phyloP scores from a whole-genome alignment of 2,888 invertebrate species.

The Lasioglossum figueresi region DNA sequence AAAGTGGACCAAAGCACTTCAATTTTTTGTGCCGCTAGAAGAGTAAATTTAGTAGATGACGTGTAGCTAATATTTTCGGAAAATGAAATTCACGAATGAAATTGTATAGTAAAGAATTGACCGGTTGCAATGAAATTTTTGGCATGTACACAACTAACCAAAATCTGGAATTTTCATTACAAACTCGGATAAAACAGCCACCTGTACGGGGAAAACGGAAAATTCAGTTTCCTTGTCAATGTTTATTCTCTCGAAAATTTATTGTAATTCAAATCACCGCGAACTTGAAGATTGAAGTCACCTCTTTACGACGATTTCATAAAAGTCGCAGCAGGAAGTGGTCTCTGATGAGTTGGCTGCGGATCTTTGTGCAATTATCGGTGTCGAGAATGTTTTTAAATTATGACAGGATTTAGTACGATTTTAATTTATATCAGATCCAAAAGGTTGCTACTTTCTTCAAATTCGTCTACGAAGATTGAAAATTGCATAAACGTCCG shows the following conservation, averaged over 20 bases:
- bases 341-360: not conserved
- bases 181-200: not conserved
- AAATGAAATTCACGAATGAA: not conserved
- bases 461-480: too few species aligned
- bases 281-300: not conserved
- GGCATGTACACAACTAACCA: too few species aligned
- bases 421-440: too few species aligned
- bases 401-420: too few species aligned
- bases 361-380: too few species aligned
- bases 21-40: not conserved
- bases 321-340: not conserved
- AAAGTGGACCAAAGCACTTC: not conserved
- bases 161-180: too few species aligned
- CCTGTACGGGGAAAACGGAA: not conserved
- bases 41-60: not conserved
- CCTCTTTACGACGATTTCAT: not conserved
- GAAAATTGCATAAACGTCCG: too few species aligned
- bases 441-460: too few species aligned
- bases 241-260: not conserved
- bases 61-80: not conserved
- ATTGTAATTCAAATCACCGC: not conserved
- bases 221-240: not conserved
- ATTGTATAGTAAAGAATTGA: not conserved
- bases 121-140: not conserved
- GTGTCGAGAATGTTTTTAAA: too few species aligned